Evolutionary conservation across 1,140 invertebrate species (phyloP).

Genomic region (Drosophila parvula): DNA sequence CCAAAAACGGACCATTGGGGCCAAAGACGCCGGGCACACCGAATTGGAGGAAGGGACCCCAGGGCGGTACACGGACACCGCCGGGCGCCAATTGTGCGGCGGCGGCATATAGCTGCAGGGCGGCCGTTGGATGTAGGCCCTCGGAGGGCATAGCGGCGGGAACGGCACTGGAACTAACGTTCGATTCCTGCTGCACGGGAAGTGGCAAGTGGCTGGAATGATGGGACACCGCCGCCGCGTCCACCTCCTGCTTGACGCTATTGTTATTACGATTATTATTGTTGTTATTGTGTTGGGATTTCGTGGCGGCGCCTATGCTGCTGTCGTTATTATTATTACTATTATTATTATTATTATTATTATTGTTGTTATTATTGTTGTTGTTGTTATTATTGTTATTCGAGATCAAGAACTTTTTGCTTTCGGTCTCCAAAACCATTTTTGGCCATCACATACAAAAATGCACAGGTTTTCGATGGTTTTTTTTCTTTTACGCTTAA

Average conservation of each 20-base stretch:
- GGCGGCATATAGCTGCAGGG: constrained; percentile 86
- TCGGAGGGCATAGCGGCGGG: constrained; percentile 75
- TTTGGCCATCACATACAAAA: constrained; percentile 46
- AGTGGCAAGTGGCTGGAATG: constrained; percentile 10
- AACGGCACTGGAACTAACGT: not conserved
- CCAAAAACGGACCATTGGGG: constrained; percentile 80
- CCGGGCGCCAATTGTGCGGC: constrained; percentile 85
- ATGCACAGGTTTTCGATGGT: constrained; percentile 18
- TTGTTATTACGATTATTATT: constrained; percentile 14
- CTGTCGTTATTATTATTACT: constrained; percentile 7
- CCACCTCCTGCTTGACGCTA: constrained; percentile 33
- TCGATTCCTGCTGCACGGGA: not conserved
- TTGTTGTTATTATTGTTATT: constrained; percentile 37
- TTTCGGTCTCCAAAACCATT: constrained; percentile 79
- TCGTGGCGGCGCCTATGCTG: not conserved
- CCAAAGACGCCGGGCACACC: constrained; percentile 85
- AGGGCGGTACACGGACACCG: constrained; percentile 85
- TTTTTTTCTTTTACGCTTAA: constrained; percentile 9
- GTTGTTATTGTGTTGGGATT: constrained; percentile 11
- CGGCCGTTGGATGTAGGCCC: constrained; percentile 85
- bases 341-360: constrained; percentile 16
- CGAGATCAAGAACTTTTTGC: constrained; percentile 52
- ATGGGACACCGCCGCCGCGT: constrained; percentile 25
- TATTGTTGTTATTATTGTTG: constrained; percentile 45
- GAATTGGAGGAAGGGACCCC: constrained; percentile 85